These are phyloP conservation scores for Myotis daubentonii DNA, from an alignment of 2,797 vertebrate genomes.

Conservation along the genomic window DNA sequence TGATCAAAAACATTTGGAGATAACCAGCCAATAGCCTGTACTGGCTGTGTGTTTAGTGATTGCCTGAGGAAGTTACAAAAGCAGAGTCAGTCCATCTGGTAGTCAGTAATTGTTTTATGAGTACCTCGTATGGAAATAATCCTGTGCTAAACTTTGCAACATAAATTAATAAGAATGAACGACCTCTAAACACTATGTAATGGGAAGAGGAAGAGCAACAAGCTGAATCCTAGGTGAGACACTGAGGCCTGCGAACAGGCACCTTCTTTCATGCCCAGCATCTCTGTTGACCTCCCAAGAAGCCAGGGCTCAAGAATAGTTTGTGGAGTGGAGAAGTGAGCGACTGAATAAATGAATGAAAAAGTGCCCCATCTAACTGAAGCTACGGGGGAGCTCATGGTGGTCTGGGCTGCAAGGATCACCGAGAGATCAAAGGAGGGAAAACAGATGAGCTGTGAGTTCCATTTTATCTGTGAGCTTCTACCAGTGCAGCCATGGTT, in stretches of 20 bases:
- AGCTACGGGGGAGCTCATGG: not conserved
- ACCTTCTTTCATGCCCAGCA: not conserved
- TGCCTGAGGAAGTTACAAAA: not conserved
- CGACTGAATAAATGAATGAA: not conserved
- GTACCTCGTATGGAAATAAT: not conserved
- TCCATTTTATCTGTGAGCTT: not conserved
- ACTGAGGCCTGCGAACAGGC: rapidly evolving
- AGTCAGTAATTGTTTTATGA: slow-evolving; percentile 8
- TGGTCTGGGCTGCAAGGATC: not conserved
- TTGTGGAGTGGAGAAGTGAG: not conserved
- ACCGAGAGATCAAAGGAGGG: not conserved
- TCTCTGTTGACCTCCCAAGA: not conserved
- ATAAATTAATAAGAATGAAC: not conserved
- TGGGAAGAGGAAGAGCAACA: not conserved
- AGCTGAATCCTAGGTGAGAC: not conserved
- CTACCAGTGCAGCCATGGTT: not conserved
- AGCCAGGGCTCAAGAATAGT: not conserved
- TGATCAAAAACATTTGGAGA: not conserved
- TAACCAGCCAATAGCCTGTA: not conserved
- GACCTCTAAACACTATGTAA: not conserved
- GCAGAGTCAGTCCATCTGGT: not conserved
- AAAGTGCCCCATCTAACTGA: not conserved
- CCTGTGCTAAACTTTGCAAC: not conserved
- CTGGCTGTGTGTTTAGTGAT: not conserved
- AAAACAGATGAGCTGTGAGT: not conserved